Base-by-base conservation (phyloP, 1,140 invertebrate genomes). In the Philaenus spumarius region DNA sequence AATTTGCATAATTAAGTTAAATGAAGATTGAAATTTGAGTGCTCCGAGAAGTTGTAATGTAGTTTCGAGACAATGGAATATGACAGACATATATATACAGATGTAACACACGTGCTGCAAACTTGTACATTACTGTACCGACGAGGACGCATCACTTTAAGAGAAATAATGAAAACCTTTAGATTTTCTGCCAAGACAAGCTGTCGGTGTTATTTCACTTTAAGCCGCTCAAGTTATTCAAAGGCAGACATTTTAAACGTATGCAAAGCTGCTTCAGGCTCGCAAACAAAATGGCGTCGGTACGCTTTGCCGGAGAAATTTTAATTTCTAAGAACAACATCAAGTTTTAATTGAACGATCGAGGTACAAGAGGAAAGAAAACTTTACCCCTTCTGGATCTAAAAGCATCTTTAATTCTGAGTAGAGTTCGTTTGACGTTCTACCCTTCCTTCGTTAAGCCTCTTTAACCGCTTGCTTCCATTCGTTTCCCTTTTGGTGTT, bases 251-350 rank as follows among this genome's bases (percentile, higher is more conserved):
- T 57, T 57, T 46, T 57, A 57, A 57, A 57, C 45, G 45, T 47
- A 57, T 57, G 55, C 55, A 57, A 57, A 57, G 50, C 50, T 26
- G 50, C 50, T 53, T 17, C 24, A 26, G 50, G 55, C 55, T 57
- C 34, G 42, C 42, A 57, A 57, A 57, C 55, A 57, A 57, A 57
- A 57, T 57, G 55, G 55, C 55, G 42, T 17, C 5, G 24, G 14
- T 19, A n/a, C 26, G n/a, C 26, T 17, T 35, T 57, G 40, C 42
- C 46, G 23, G 26, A 9, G 55, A 57, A 57, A 57, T 40, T 57
- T 57, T 57, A 57, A 57, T 45, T 57, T 57, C 40, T 57, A 57
- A 57, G 55, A 57, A 57, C 55, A 57, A 57, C 55, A 57, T 57
- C 42, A 57, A 57, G 55, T 57, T 57, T 57, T 57, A 57, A 57